A percentile compares a stretch with the other conserved stretches of the same genome.
Conservation (phyloP, 2,888 invertebrate species). For the Seladonia tumulorum region DNA sequence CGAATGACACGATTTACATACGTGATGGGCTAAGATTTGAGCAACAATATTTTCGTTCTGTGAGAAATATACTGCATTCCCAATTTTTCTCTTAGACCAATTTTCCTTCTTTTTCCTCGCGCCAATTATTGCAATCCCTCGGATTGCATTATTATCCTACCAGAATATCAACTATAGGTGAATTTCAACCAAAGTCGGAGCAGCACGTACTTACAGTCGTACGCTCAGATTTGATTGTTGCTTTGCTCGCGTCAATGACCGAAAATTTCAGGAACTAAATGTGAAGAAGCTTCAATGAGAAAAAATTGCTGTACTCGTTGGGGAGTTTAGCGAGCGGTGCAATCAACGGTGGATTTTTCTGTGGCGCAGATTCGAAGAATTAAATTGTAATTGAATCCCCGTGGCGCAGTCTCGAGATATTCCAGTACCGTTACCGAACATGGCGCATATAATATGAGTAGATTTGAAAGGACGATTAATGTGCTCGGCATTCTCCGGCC, state of each 20-base stretch:
- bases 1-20: too few species aligned
- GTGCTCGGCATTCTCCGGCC: neutral
- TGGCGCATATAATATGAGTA: conserved; percentile 34
- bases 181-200: neutral
- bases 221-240: neutral
- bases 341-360: neutral
- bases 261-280: neutral
- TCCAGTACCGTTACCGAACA: conserved; percentile 62
- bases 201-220: neutral
- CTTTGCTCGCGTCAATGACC: neutral
- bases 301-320: neutral
- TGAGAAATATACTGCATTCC: too few species aligned
- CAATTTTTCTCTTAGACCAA: too few species aligned
- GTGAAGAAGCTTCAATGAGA: neutral
- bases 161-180: neutral
- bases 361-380: neutral
- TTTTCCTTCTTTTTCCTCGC: too few species aligned
- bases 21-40: too few species aligned
- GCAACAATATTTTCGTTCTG: too few species aligned
- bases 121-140: too few species aligned
- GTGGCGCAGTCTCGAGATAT: conserved; percentile 17
- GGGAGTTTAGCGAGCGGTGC: neutral
- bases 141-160: neutral
- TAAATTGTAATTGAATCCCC: conserved; percentile 41
- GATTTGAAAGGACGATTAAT: conserved; percentile 46